Percentiles rank a stretch among this genome's conserved stretches.
Evolutionary conservation across 1,140 invertebrate species (phyloP).

Genomic region (Drosophila ananassae): DNA sequence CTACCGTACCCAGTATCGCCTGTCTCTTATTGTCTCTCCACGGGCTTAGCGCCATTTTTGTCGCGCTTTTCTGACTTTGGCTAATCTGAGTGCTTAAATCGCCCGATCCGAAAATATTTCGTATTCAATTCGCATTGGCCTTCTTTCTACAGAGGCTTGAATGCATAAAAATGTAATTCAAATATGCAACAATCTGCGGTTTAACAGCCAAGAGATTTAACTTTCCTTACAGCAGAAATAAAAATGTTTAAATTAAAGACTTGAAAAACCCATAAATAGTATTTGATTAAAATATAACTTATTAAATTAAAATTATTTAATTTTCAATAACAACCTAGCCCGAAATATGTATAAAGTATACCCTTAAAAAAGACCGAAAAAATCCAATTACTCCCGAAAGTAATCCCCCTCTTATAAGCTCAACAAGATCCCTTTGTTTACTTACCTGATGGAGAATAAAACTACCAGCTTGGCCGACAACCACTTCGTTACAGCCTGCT

Average conservation of each 20-base stretch:
- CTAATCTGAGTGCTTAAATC: constrained; percentile 66
- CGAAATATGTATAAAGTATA: background rate
- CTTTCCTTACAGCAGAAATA: background rate
- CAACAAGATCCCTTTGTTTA: constrained; percentile 11
- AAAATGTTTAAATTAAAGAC: background rate
- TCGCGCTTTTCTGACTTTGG: constrained; percentile 63
- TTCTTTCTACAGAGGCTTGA: constrained; percentile 2
- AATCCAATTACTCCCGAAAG: background rate
- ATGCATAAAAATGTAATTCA: constrained; percentile 3
- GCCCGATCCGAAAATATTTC: constrained; percentile 40
- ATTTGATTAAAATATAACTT: too few relatives aligned
- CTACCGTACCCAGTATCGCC: constrained; percentile 28
- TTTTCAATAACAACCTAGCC: too few relatives aligned
- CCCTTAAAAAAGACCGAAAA: background rate
- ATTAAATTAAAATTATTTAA: too few relatives aligned
- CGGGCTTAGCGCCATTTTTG: constrained; percentile 77
- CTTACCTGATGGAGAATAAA: constrained; percentile 16
- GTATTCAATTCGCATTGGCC: constrained; percentile 44
- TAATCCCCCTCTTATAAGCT: too few relatives aligned
- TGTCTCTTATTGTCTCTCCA: constrained; percentile 52
- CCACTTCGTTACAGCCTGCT: constrained; percentile 14
- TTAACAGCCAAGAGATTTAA: background rate
- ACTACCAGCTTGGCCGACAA: background rate
- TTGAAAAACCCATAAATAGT: background rate
- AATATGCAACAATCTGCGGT: constrained; percentile 7